Evolutionary conservation across 2,113 vertebrate species (phyloP).

Genomic region (Chiloscyllium plagiosum): DNA sequence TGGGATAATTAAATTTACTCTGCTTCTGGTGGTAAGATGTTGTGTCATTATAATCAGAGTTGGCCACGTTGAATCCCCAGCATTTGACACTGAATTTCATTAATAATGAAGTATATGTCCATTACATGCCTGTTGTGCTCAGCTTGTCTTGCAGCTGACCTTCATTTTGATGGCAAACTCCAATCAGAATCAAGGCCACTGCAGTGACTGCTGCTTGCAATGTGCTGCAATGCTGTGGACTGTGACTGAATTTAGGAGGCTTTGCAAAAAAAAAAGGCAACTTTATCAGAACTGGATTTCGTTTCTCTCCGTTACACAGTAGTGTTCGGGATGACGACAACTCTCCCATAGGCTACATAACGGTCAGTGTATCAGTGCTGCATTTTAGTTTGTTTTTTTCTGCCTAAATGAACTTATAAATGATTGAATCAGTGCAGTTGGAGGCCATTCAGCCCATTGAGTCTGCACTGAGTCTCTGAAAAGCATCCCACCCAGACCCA

Average conservation of each 20-base stretch:
- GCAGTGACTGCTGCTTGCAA: too few species aligned
- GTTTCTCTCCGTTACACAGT: not conserved
- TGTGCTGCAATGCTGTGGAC: not conserved
- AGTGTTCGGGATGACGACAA: not conserved
- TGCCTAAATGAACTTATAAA: not conserved
- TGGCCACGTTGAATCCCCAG: not conserved
- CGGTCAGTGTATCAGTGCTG: not conserved
- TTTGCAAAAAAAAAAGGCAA: not conserved
- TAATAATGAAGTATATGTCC: not conserved
- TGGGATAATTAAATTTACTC: conserved; percentile 17
- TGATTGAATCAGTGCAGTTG: too few species aligned
- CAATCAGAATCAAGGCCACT: not conserved
- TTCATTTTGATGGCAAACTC: not conserved
- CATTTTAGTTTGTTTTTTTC: too few species aligned
- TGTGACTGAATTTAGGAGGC: not conserved
- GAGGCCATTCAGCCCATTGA: too few species aligned
- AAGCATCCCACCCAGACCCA: too few species aligned
- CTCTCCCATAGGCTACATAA: too few species aligned
- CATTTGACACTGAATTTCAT: conserved; percentile 6
- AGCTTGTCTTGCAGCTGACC: not conserved
- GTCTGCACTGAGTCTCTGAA: too few species aligned
- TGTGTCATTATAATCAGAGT: conserved; percentile 1
- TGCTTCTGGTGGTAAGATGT: not conserved
- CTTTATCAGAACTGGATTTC: not conserved
- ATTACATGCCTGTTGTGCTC: not conserved